Evolutionary conservation across 2,797 vertebrate genomes (phyloP), one percentile per base, ranked within the genome.

Genomic region (Aselliscus stoliczkanus): DNA sequence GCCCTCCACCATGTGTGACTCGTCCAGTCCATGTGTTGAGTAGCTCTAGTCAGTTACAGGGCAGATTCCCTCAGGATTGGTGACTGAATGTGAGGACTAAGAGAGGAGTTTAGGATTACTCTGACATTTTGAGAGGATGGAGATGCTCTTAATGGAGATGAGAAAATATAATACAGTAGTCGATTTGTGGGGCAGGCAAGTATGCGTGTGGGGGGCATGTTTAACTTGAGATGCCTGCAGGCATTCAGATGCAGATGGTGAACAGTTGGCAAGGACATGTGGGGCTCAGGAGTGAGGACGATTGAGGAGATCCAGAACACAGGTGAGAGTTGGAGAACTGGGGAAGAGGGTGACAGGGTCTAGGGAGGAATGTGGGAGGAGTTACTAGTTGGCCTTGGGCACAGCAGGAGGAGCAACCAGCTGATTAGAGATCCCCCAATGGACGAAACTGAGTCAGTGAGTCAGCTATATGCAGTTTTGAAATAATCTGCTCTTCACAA

Each of bases 291-390:
- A 37, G 79, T 4, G 29, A 65, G 12, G 62, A 21, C 20, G 73
- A 31, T 0, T 20, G 17, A 81, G 17, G 72, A 6, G 31, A 64
- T 60, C 31, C 8, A 3, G 50, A 29, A 64, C 7, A n/a, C 1
- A 2, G 67, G 31, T 5, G 15, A 44, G 58, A 39, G 8, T 1
- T 4, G 27, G 50, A 42, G 50, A 27, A 1, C 13, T 5, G 69
- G 62, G 62, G 69, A n/a, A 9, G 81, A 52, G 31, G 37, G 15
- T 4, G 27, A 23, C 29, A n/a, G 25, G 34, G 6, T 11, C 8
- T 15, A 11, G 9, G 25, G 79, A 76, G 50, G 50, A 27, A 47
- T 0, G 1, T 29, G 5, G 2, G 0, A 37, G 0, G 5, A 25
- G 75, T 1, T 1, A 52, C 1, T 29, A 64, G 80, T 20, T 72